Evolutionary conservation across 2,797 vertebrate species (phyloP), one percentile per base, ranked within the genome.

Genomic region (Centroberyx gerrardi): DNA sequence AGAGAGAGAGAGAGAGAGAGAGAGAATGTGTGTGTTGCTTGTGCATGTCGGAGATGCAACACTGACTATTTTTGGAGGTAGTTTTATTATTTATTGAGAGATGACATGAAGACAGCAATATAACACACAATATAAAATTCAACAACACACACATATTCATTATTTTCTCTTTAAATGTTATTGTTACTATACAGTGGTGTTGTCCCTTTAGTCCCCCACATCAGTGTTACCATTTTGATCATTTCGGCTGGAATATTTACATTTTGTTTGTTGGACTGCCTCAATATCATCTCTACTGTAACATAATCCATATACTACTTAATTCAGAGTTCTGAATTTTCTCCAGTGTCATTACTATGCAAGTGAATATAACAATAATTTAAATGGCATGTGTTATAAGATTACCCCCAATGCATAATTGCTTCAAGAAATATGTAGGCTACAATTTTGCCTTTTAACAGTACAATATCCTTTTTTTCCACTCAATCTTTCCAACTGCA

Each of bases 51-150:
- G 40, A 9, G 48, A 51, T 51, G 5, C 48, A 51, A 63, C 13
- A 18, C 33, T 51, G 3, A 64, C 0, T 77, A 3, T 31, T 65
- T 66, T 71, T 29, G 64, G 79, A 79, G 74, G 80, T 72, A 82
- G 28, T 66, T 80, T 84, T 78, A 82, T 83, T 89, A 44, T 62
- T 72, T 62, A 46, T 49, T 52, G 38, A 65, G 46, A 74, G 36
- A 68, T 68, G 29, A 51, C 65, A 80, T 53, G 28, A 64, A 61
- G 14, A 76, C 18, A 44, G 38, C 28, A 56, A 76, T 12, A 65
- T 22, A 53, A 85, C 42, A 60, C 31, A 72, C 29, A 68, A 29
- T 28, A 64, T 48, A 64, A 13, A 65, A 56, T 48, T 68, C 5
- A 63, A 49, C 13, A 71, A 74, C 59, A 76, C 58, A 62, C 52